A percentile compares a stretch with the other conserved stretches of the same genome.
phyloP scores from a whole-genome alignment of 2,113 vertebrate genomes.

The Patagioenas fasciata region DNA sequence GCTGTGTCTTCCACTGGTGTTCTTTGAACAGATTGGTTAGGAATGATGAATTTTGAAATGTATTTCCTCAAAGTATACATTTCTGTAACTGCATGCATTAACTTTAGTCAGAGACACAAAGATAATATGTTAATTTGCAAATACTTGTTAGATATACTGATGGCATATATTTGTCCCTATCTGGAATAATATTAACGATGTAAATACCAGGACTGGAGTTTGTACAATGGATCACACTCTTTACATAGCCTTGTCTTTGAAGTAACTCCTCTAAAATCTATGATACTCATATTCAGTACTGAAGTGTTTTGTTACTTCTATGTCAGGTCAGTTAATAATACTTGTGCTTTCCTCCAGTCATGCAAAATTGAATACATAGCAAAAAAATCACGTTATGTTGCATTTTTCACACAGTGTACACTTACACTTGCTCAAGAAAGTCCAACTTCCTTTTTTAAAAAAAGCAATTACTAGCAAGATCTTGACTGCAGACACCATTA shows the following conservation, averaged over 20 bases:
- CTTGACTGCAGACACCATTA: background rate
- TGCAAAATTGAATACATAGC: background rate
- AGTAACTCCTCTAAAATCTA: background rate
- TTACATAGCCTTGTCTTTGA: background rate
- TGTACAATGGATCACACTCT: too few species aligned
- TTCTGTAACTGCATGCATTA: background rate
- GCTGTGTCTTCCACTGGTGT: background rate
- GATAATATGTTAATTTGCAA: background rate
- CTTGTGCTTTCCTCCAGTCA: background rate
- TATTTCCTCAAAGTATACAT: background rate
- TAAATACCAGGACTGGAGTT: background rate
- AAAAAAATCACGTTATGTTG: rapidly evolving
- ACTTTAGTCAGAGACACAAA: background rate
- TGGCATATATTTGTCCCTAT: background rate
- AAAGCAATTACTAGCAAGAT: background rate
- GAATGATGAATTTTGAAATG: background rate
- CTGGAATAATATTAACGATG: background rate
- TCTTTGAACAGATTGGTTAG: background rate
- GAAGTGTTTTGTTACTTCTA: background rate
- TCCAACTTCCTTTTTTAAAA: background rate
- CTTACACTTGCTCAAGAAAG: background rate
- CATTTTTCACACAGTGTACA: background rate
- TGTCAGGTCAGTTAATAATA: background rate
- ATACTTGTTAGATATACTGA: background rate
- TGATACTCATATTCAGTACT: background rate